Evolutionary conservation across 1,140 invertebrate genomes (phyloP), one percentile per base, ranked within the genome.

Genomic region (Papilio dardanus): DNA sequence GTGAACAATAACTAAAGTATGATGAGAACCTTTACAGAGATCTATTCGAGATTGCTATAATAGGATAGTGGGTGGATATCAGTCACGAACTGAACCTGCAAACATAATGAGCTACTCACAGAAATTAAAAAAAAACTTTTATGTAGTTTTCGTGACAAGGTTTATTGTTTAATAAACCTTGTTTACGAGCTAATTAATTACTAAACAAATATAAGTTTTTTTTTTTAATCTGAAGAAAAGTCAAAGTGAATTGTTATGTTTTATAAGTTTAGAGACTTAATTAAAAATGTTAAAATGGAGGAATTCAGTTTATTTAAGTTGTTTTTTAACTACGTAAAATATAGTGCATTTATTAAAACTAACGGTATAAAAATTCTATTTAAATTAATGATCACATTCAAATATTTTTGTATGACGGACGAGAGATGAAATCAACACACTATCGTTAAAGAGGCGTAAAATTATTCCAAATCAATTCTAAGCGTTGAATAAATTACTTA

Each of bases 401-500:
- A 10, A 69, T 69, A 62, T 35, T 69, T 37, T 3, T 69, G n/a
- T 24, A 21, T 69, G 67, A 69, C 21, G 31, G 67, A 69, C 67
- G 33, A 16, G 67, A 35, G 67, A 69, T 69, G 35, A 42, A 40
- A 69, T 69, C 31, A 69, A 69, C 31, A 3, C 67, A 24, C 35
- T 24, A 69, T 69, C 67, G 35, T 69, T 69, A 24, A 69, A 69
- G 21, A 69, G 35, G 67, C 33, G n/a, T 74, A 42, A 42, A 54
- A 42, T 74, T 50, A 74, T 74, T 78, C 67, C 77, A 62, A 40
- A 71, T 74, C 74, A 62, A 76, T 74, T 79, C 46, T 40, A 62
- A 74, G 37, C 74, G 77, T 74, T 75, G 69, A 71, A 76, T 78
- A 78, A 54, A 78, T 78, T 71, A 78, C 16, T 3, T 19, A 62